Evolutionary conservation across 2,888 invertebrate genomes (phyloP).

Genomic region (Gibbula magus): DNA sequence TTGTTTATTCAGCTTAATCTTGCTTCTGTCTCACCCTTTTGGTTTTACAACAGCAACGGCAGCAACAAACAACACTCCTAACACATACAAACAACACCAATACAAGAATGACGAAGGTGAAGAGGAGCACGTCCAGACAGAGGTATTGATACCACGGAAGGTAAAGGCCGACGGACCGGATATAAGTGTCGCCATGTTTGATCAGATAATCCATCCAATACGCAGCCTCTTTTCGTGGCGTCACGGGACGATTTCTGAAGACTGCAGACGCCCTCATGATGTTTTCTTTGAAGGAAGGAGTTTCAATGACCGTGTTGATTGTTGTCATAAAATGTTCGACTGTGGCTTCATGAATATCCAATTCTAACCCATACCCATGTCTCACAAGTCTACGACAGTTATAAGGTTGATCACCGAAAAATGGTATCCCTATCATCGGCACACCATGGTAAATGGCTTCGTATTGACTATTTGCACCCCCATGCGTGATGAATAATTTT

Average conservation of each 20-base stretch:
- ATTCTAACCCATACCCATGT: neutral
- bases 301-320: neutral
- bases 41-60: too few relatives aligned
- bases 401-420: neutral
- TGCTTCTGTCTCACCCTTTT: too few relatives aligned
- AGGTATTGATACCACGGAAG: slow-evolving; percentile 21
- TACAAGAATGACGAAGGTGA: neutral
- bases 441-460: neutral
- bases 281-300: neutral
- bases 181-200: slow-evolving; percentile 24
- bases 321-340: neutral
- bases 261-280: neutral
- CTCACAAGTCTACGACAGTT: neutral
- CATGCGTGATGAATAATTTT: neutral
- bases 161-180: slow-evolving; percentile 13
- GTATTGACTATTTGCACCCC: neutral
- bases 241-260: neutral
- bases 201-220: slow-evolving; percentile 30
- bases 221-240: neutral
- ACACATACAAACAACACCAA: neutral
- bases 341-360: neutral
- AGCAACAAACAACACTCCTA: too few relatives aligned
- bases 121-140: slow-evolving; percentile 9
- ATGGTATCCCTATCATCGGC: neutral
- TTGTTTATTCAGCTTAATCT: too few relatives aligned